These are phyloP conservation scores for Linnaemya tessellans DNA, from an alignment of 2,888 invertebrate genomes.

Conservation along the genomic window DNA sequence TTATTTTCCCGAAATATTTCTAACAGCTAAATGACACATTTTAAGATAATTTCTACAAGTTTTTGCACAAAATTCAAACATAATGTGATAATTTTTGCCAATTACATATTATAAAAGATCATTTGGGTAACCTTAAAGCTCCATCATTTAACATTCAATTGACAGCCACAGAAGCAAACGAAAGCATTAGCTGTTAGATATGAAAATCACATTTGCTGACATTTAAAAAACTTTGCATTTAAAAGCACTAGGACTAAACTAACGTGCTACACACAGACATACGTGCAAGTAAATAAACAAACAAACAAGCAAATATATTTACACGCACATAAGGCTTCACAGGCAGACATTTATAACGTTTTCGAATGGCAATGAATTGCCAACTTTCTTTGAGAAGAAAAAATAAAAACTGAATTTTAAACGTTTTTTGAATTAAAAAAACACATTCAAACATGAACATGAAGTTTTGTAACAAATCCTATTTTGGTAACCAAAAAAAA, in stretches of 20 bases:
- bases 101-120: slow-evolving; percentile 43
- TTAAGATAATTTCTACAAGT: background rate
- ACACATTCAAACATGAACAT: slow-evolving; percentile 17
- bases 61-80: slow-evolving; percentile 6
- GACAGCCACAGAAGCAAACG: slow-evolving; percentile 18
- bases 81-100: slow-evolving; percentile 53
- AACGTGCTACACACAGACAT: background rate
- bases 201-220: slow-evolving; percentile 69
- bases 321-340: slow-evolving; percentile 10
- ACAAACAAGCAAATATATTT: slow-evolving; percentile 18
- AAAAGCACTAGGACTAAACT: slow-evolving; percentile 51
- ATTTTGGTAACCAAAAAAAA: slow-evolving; percentile 16
- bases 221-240: slow-evolving; percentile 63
- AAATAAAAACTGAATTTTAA: slow-evolving; percentile 23
- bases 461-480: slow-evolving; percentile 45
- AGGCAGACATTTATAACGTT: slow-evolving; percentile 43
- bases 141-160: slow-evolving; percentile 64
- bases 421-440: slow-evolving; percentile 57
- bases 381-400: slow-evolving; percentile 56
- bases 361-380: slow-evolving; percentile 66
- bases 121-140: slow-evolving; percentile 58
- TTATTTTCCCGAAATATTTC: background rate
- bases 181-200: slow-evolving; percentile 49
- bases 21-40: slow-evolving; percentile 25
- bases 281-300: background rate